Evolutionary conservation across 2,888 invertebrate species (phyloP).

Genomic region (Prosopocoilus inquinatus): DNA sequence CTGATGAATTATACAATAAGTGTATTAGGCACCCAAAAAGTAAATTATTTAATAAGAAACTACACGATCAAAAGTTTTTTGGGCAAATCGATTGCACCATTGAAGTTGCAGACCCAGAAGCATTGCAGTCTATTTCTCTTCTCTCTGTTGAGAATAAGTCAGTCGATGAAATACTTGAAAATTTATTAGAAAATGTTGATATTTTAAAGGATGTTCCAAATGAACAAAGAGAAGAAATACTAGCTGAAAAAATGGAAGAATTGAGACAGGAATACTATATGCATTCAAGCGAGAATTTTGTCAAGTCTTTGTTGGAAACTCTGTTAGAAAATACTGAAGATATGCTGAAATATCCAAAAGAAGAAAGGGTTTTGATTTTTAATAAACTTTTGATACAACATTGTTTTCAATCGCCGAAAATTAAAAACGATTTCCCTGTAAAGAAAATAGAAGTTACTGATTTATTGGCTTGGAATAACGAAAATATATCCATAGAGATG

Average conservation of each 20-base stretch:
- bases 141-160: background rate
- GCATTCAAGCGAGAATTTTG: constrained; percentile 1
- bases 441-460: constrained; percentile 38
- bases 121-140: background rate
- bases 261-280: background rate
- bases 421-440: constrained; percentile 8
- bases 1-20: constrained; percentile 35
- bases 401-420: constrained; percentile 1
- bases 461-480: constrained; percentile 56
- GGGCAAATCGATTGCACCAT: constrained; percentile 35
- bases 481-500: constrained; percentile 48
- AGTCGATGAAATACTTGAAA: constrained; percentile 1
- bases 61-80: constrained; percentile 37
- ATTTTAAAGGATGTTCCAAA: constrained; percentile 5
- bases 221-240: background rate
- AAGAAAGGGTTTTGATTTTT: constrained; percentile 11
- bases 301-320: constrained; percentile 3
- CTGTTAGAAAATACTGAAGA: background rate
- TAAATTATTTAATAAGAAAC: constrained; percentile 39
- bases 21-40: constrained; percentile 38
- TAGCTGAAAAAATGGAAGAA: background rate
- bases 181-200: constrained; percentile 12
- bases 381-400: constrained; percentile 7
- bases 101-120: constrained; percentile 31
- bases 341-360: constrained; percentile 4